Evolutionary conservation across 2,888 invertebrate genomes (phyloP).

Genomic region (Dasypolia templi): DNA sequence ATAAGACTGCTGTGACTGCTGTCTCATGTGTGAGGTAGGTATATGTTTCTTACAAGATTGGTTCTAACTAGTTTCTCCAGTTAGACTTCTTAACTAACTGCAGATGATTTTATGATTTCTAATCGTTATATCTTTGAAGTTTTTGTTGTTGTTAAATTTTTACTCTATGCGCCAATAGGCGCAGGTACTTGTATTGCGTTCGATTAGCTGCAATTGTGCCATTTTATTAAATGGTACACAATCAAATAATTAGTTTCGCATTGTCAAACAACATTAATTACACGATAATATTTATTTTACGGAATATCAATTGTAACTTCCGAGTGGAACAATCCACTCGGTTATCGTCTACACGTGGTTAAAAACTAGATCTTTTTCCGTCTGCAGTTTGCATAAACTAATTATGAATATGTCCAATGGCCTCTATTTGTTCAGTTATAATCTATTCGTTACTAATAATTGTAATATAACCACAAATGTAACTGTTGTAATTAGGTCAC

Average conservation of each 20-base stretch:
- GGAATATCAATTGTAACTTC: constrained; percentile 66
- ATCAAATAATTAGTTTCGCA: constrained; percentile 72
- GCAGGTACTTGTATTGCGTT: constrained; percentile 2
- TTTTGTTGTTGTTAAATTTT: constrained; percentile 12
- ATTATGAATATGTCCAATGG: constrained; percentile 71
- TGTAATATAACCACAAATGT: constrained; percentile 69
- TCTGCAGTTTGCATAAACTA: constrained; percentile 74
- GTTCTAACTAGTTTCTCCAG: constrained; percentile 26
- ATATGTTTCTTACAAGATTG: constrained; percentile 38
- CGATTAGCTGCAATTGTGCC: constrained; percentile 39
- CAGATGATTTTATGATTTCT: constrained; percentile 12
- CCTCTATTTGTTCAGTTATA: constrained; percentile 71
- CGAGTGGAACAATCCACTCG: constrained; percentile 69
- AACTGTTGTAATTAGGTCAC: constrained; percentile 68
- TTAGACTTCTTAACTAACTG: constrained; percentile 22
- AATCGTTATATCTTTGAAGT: constrained; percentile 13
- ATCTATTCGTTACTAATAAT: constrained; percentile 70
- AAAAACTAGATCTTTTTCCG: constrained; percentile 77
- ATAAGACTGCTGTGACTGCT: constrained; percentile 25
- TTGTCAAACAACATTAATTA: constrained; percentile 70
- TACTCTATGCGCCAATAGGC: not conserved
- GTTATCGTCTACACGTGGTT: constrained; percentile 79
- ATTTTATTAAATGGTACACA: constrained; percentile 47
- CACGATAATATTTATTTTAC: constrained; percentile 69
- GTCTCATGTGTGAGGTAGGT: constrained; percentile 7